Evolutionary conservation across 2,113 vertebrate genomes (phyloP).

Genomic region (Meleagris gallopavo): DNA sequence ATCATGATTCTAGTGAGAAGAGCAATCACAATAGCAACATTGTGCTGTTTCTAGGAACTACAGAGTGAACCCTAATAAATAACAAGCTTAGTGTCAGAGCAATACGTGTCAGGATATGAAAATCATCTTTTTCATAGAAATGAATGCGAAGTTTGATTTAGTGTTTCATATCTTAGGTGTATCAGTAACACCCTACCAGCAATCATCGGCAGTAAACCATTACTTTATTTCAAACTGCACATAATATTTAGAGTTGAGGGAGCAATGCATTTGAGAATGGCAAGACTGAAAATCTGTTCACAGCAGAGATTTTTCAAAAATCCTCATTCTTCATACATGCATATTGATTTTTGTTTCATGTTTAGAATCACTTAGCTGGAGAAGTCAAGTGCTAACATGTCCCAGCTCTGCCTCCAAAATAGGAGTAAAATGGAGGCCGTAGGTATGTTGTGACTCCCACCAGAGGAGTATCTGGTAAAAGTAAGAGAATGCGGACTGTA

Average conservation of each 20-base stretch:
- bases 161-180: neutral
- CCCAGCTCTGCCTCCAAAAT: neutral
- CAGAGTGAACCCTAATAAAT: conserved; percentile 27
- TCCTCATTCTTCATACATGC: neutral
- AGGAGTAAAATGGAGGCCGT: neutral
- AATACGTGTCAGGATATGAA: neutral
- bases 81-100: conserved; percentile 1
- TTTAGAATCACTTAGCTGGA: neutral
- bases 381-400: neutral
- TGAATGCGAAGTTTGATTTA: conserved; percentile 20
- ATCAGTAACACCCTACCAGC: neutral
- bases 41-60: conserved; percentile 14
- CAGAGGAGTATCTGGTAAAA: neutral
- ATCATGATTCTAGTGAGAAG: neutral
- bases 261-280: neutral
- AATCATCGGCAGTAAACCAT: neutral
- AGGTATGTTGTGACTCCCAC: neutral
- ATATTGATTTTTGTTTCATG: neutral
- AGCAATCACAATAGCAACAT: neutral
- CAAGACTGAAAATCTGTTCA: neutral
- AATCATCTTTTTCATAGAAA: neutral
- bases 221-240: neutral
- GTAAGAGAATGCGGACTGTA: conserved; percentile 23
- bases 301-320: neutral
- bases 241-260: neutral